Evolutionary conservation across 2,797 vertebrate genomes (phyloP), one percentile per base, ranked within the genome.

Genomic region (Oryzias sinensis): DNA sequence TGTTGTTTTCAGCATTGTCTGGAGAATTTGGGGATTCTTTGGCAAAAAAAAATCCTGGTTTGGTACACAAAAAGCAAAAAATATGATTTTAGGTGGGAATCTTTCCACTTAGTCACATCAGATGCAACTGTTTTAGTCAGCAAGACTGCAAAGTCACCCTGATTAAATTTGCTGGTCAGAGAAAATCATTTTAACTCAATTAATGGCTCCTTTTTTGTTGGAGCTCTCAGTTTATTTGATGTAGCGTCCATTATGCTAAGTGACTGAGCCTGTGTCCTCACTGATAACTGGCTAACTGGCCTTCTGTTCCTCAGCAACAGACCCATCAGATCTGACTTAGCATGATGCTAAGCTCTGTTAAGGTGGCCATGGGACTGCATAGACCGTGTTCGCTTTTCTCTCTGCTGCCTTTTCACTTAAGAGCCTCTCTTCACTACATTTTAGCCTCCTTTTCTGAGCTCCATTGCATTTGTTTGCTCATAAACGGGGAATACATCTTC

Each of bases 211-310:
- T 80, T 59, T 67, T 62, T 72, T 68, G 68, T 76, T 60, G 33
- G 72, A 72, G 81, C 72, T 76, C 61, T 68, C 52, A 51, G 71
- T 68, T 82, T 68, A 81, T 84, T 83, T 85, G 86, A 86, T 80
- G 85, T 76, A 75, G 76, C 64, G 82, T 88, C 86, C 86, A 89
- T 90, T 89, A 87, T 84, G 80, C 74, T 87, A 85, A 88, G 82
- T 82, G 84, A 74, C 52, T 65, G 75, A 80, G 77, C 20, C 79
- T 74, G 81, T 77, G 75, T 85, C 82, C 80, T 70, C 59, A 29
- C 81, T 83, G 86, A 84, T 90, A 89, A 86, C 81, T 82, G 83
- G 77, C 79, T 79, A 46, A 78, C 82, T 57, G 76, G 77, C 81
- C 84, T 68, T 79, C 80, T 41, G 63, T 75, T 83, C 68, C 64